These are phyloP conservation scores for Heliconius aoede DNA, from an alignment of 2,888 invertebrate species.

Conservation along the genomic window DNA sequence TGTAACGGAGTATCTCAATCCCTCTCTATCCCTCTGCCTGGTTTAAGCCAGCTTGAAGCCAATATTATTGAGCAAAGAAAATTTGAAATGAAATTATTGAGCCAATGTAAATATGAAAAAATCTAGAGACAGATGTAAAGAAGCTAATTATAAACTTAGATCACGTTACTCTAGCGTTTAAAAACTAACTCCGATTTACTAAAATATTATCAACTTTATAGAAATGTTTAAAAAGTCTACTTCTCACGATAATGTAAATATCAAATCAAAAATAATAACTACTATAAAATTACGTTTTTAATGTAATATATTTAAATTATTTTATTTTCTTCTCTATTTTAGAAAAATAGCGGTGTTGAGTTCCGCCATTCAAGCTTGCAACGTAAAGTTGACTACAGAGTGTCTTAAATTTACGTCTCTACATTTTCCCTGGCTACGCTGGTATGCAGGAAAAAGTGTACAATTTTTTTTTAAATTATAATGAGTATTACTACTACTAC, in stretches of 20 bases:
- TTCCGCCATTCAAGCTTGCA: too few relatives aligned
- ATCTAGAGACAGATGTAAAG: neutral
- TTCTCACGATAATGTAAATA: neutral
- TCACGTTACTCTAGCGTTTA: conserved; percentile 31
- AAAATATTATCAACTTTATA: conserved; percentile 35
- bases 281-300: neutral
- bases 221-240: conserved; percentile 8
- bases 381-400: neutral
- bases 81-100: neutral
- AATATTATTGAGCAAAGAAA: neutral
- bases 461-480: neutral
- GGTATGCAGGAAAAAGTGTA: too few relatives aligned
- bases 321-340: too few relatives aligned
- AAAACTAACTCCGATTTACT: conserved; percentile 33
- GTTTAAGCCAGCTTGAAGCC: neutral
- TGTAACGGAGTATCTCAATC: neutral
- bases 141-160: conserved; percentile 19
- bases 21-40: neutral
- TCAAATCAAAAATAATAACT: neutral
- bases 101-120: neutral
- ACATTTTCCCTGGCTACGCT: too few relatives aligned
- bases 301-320: too few relatives aligned
- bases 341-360: too few relatives aligned
- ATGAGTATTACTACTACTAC: neutral
- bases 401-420: too few relatives aligned